phyloP scores from a whole-genome alignment of 2,797 vertebrate species.

The Diceros bicornis region DNA sequence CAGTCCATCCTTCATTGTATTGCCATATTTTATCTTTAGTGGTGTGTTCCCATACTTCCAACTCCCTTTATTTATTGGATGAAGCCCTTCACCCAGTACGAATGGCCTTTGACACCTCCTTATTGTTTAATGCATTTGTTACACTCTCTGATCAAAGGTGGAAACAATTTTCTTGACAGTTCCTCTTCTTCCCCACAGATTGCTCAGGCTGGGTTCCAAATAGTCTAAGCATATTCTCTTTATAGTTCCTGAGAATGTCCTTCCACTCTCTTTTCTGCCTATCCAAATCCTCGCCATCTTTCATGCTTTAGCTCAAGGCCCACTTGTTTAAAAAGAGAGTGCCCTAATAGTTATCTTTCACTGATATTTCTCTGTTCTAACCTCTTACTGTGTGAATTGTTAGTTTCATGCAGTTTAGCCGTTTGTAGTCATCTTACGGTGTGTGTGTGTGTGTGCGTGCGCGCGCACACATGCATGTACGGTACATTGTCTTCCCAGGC shows the following conservation, averaged over 20 bases:
- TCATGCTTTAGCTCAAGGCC: not conserved
- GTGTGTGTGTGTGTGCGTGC: not conserved
- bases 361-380: not conserved
- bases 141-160: not conserved
- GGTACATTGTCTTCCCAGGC: not conserved
- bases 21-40: slow-evolving; percentile 34
- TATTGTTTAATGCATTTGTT: slow-evolving; percentile 34
- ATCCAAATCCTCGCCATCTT: not conserved
- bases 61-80: not conserved
- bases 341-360: not conserved
- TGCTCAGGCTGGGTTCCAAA: not conserved
- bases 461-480: fast-evolving
- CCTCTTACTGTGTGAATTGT: not conserved
- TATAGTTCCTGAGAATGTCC: not conserved
- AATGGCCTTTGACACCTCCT: not conserved
- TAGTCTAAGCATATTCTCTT: not conserved
- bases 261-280: slow-evolving; percentile 1
- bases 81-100: not conserved
- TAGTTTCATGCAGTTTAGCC: not conserved
- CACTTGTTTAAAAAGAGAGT: not conserved
- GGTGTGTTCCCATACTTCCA: not conserved
- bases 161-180: not conserved
- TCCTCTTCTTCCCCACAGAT: not conserved
- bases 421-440: not conserved
- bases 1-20: not conserved